Evolutionary conservation across 2,888 invertebrate species (phyloP).

Genomic region (Hermaeophaga mercurialis): DNA sequence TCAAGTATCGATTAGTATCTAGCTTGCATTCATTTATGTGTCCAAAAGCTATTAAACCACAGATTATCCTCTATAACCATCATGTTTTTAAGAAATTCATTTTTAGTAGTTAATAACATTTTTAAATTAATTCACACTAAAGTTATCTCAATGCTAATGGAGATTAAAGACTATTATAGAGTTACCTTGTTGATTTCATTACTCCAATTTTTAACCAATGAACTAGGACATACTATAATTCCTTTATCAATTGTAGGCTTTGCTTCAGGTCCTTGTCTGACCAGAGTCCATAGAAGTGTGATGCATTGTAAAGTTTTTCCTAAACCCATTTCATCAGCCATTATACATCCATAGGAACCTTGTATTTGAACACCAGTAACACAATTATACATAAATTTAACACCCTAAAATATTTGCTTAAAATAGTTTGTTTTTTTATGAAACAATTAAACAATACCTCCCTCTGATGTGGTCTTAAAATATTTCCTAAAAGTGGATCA

Average conservation of each 20-base stretch:
- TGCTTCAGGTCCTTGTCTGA: slow-evolving; percentile 91
- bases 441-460: slow-evolving; percentile 62
- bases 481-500: slow-evolving; percentile 88
- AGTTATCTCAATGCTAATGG: too few relatives aligned
- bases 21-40: too few relatives aligned
- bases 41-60: too few relatives aligned
- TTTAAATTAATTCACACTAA: too few relatives aligned
- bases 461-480: slow-evolving; percentile 95
- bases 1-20: too few relatives aligned
- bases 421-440: not conserved
- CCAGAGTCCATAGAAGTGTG: slow-evolving; percentile 90
- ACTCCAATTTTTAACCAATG: slow-evolving; percentile 98
- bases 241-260: slow-evolving; percentile 90
- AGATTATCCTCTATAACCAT: too few relatives aligned
- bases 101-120: too few relatives aligned
- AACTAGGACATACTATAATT: slow-evolving; percentile 96
- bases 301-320: slow-evolving; percentile 99
- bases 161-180: too few relatives aligned
- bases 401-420: slow-evolving; percentile 66
- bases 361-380: slow-evolving; percentile 91
- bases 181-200: slow-evolving; percentile 88
- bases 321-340: slow-evolving; percentile 99
- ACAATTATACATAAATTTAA: slow-evolving; percentile 99
- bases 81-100: too few relatives aligned
- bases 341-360: slow-evolving; percentile 91